phyloP scores from a whole-genome alignment of 2,888 invertebrate genomes.

The Drosophila planitibia region DNA sequence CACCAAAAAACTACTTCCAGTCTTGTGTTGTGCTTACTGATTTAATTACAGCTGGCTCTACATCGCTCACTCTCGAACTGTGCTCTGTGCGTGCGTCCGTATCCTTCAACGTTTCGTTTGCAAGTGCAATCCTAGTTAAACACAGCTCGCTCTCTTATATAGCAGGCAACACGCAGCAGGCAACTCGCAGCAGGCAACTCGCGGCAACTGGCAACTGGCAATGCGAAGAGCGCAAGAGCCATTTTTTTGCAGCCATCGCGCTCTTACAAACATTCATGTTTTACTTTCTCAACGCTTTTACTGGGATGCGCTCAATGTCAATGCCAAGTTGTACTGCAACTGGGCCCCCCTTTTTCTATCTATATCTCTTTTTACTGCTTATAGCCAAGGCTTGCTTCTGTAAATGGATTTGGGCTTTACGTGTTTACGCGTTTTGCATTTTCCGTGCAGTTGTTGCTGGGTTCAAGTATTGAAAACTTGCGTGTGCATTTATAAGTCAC shows the following conservation, averaged over 20 bases:
- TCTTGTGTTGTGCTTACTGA: neutral
- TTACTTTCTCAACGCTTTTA: neutral
- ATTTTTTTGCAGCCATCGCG: constrained; percentile 6
- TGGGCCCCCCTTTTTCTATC: neutral
- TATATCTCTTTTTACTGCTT: neutral
- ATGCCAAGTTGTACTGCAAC: constrained; percentile 33
- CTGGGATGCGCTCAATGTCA: constrained; percentile 37
- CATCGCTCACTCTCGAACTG: neutral
- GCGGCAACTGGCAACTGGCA: neutral
- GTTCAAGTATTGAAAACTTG: neutral
- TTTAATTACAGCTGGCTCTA: neutral
- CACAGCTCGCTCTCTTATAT: constrained; percentile 33
- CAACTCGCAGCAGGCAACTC: neutral
- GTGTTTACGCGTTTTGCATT: neutral
- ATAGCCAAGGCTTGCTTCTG: neutral
- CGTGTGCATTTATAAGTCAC: neutral
- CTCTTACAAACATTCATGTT: neutral
- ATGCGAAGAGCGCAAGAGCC: constrained; percentile 14
- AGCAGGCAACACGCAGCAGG: neutral
- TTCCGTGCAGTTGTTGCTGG: neutral
- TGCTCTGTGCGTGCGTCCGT: constrained; percentile 1
- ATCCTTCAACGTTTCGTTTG: constrained; percentile 1
- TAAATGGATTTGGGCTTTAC: too few relatives aligned
- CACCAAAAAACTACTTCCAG: neutral
- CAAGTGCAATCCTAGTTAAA: constrained; percentile 36